Base-by-base conservation (phyloP, 2,113 vertebrate genomes). In the Anarhynchus alexandrinus region DNA sequence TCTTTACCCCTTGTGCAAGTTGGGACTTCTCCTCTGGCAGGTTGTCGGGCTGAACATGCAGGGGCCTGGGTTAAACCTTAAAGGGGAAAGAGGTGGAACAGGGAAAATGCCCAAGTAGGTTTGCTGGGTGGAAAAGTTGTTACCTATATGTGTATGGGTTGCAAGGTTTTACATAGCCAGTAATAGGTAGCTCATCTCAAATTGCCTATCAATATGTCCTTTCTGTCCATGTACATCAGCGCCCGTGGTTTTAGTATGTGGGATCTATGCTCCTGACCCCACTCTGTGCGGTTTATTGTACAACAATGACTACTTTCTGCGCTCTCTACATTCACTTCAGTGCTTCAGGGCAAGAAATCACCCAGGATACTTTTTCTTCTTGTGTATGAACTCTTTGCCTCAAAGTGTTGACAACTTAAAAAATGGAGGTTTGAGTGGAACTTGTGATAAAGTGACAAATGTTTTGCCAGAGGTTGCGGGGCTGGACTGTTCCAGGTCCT, bases 261-360 rank as follows among this genome's bases (percentile, higher is more conserved):
- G 11, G 27, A 52, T 54, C 16, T 61, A 16, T 5, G 10, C 59
- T 74, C 38, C 54, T 58, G 12, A 89, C 8, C 12, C 36, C 64
- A 2, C 6, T 67, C 15, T 62, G 15, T 30, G 10, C 47, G 21
- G 11, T 52, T 88, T 66, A 20, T 71, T 70, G 40, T 51, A 13
- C 9, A 17, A 29, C 16, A 7, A 0, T 21, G 40, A 83, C 38
- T 54, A 18, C 16, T 78, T 93, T 61, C 52, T 61, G 2, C 3
- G 1, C 23, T 82, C 14, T 25, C 22, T 81, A 22, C 1, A 0
- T 25, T 88, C 10, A 58, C 4, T n/a, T 72, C 18, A 34, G 1
- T 52, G 5, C 81, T 86, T 88, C 34, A 74, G 32, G 38, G 12
- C 15, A 59, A 22, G 51, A 76, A 77, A 72, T 55, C 4, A 78